Conservation (phyloP, 30 jellyfish, hydroid and myxozoan species). For the Rhopilema esculentum region DNA sequence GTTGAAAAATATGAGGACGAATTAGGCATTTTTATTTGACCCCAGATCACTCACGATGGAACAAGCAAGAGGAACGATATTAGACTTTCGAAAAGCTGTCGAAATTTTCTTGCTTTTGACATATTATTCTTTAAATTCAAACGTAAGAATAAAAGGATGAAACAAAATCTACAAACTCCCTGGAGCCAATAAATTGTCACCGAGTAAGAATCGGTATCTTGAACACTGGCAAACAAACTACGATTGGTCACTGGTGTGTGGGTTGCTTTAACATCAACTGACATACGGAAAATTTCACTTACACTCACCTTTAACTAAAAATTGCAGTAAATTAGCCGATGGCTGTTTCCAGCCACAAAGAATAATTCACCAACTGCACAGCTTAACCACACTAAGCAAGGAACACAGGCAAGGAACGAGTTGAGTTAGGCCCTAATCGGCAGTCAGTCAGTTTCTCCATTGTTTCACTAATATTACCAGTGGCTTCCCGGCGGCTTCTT, state of each 20-base stretch:
- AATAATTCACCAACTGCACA: background rate
- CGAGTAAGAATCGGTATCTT: background rate
- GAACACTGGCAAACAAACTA: background rate
- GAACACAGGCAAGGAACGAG: background rate
- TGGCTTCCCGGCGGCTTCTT: conserved; percentile 4
- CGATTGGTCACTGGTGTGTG: background rate
- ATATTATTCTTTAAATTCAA: too few species aligned
- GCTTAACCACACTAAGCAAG: background rate
- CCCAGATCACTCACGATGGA: background rate
- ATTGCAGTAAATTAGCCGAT: background rate
- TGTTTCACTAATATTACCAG: conserved; percentile 29
- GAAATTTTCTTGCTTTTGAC: too few species aligned
- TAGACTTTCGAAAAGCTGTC: background rate
- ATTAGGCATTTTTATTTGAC: background rate
- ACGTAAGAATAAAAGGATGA: too few species aligned
- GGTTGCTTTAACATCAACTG: background rate
- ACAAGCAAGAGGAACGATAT: background rate
- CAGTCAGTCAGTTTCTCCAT: conserved; percentile 9
- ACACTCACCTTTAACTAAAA: background rate
- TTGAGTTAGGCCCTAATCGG: background rate
- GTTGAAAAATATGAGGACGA: background rate
- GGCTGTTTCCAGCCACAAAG: background rate
- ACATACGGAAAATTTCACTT: background rate
- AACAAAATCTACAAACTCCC: too few species aligned
- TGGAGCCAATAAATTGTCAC: too few species aligned